Conservation (phyloP, 2,888 invertebrate genomes). For the Macrostomum cliftonense region DNA sequence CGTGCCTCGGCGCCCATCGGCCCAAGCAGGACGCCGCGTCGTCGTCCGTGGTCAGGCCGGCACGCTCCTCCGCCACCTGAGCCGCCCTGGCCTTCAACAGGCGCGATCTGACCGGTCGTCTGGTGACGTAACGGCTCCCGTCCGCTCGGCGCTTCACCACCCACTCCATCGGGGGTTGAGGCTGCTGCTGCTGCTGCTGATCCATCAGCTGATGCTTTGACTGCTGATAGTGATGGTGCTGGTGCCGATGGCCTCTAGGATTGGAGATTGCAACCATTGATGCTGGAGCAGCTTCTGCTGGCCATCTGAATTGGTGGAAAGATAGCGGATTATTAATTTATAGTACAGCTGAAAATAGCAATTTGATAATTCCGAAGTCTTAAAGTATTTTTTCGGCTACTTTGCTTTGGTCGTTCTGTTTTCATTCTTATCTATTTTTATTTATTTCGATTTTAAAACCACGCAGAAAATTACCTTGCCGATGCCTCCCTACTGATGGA, state of each 20-base stretch:
- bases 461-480: too few species aligned
- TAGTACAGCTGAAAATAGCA: too few species aligned
- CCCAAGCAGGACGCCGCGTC: conserved; percentile 58
- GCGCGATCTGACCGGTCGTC: conserved; percentile 46
- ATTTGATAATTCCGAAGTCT: too few species aligned
- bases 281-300: too few species aligned
- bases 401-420: too few species aligned
- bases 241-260: neutral
- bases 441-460: too few species aligned
- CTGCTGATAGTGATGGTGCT: neutral
- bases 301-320: too few species aligned
- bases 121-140: conserved; percentile 56
- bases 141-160: conserved; percentile 58
- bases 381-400: too few species aligned
- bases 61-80: conserved; percentile 50
- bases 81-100: conserved; percentile 49
- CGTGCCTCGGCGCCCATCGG: conserved; percentile 56
- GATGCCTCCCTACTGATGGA: too few species aligned
- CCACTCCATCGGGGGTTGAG: conserved; percentile 42
- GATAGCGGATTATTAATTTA: too few species aligned
- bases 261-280: too few species aligned
- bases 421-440: too few species aligned
- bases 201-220: neutral
- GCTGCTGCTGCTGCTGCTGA: neutral
- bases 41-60: conserved; percentile 54